These are phyloP conservation scores for Cyrtodaria siliqua DNA, from an alignment of 2,888 invertebrate genomes.

Conservation along the genomic window DNA sequence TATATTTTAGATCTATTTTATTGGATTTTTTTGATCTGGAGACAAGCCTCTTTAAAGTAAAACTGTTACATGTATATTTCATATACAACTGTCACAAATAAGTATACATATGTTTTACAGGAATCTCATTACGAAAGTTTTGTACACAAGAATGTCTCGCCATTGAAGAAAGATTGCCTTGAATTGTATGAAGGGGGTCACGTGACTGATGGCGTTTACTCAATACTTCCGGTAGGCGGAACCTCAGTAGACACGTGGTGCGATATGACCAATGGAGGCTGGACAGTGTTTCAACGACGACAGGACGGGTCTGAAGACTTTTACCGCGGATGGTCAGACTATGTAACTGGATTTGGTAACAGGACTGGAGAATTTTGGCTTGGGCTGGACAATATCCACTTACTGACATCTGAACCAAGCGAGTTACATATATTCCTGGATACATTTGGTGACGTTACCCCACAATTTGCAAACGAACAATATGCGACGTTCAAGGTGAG, in stretches of 20 bases:
- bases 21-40: no score
- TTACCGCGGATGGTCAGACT: constrained; percentile 9
- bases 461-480: neutral
- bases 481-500: constrained; percentile 1
- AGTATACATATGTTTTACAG: no score
- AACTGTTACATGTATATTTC: no score
- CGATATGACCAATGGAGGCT: constrained; percentile 19
- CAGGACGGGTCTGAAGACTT: constrained; percentile 17
- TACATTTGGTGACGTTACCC: neutral
- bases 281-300: constrained; percentile 21
- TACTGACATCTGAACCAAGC: neutral
- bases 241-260: constrained; percentile 2
- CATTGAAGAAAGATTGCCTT: constrained; percentile 7
- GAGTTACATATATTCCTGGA: neutral
- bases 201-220: constrained; percentile 8
- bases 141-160: no score
- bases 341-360: constrained; percentile 15
- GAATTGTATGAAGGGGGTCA: neutral
- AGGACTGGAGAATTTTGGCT: constrained; percentile 3
- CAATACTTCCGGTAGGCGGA: neutral
- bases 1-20: no score
- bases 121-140: no score
- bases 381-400: constrained; percentile 5
- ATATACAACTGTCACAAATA: no score
- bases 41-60: no score